phyloP scores from a whole-genome alignment of 2,888 invertebrate species.

The Caenorhabditis parvicauda region DNA sequence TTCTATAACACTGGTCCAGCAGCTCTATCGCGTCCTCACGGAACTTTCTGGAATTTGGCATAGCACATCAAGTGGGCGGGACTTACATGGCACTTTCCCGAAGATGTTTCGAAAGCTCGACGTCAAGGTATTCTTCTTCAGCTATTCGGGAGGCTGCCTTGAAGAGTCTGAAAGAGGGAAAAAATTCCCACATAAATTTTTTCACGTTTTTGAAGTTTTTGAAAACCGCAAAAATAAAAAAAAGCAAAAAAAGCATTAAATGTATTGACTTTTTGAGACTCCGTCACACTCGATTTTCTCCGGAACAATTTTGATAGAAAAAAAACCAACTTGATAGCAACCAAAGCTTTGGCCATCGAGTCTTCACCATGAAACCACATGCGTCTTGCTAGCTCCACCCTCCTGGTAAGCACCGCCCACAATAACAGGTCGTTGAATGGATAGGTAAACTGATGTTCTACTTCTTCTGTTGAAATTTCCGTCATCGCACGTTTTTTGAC shows the following conservation, averaged over 20 bases:
- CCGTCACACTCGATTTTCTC: too few relatives aligned
- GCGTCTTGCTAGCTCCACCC: constrained; percentile 88
- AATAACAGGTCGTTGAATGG: constrained; percentile 90
- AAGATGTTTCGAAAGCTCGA: constrained; percentile 83
- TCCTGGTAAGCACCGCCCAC: constrained; percentile 94
- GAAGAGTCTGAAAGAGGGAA: constrained; percentile 72
- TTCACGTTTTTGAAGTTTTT: neutral
- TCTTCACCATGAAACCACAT: constrained; percentile 84
- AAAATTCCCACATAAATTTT: neutral
- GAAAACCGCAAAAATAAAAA: too few relatives aligned
- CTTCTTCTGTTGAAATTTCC: too few relatives aligned
- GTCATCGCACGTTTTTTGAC: too few relatives aligned
- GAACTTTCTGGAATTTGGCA: constrained; percentile 48
- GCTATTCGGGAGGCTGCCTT: constrained; percentile 97
- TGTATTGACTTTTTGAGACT: too few relatives aligned
- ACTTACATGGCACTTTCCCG: constrained; percentile 53
- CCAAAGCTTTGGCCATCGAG: constrained; percentile 54
- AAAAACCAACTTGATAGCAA: constrained; percentile 23
- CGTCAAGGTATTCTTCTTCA: constrained; percentile 94
- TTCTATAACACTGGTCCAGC: constrained; percentile 90
- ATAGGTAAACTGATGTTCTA: too few relatives aligned
- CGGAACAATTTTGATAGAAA: neutral
- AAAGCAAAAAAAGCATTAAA: too few relatives aligned
- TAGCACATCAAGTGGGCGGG: neutral
- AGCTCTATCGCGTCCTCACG: constrained; percentile 77